phyloP scores from a whole-genome alignment of 2,888 invertebrate species.

The Standfussiana lucernea region DNA sequence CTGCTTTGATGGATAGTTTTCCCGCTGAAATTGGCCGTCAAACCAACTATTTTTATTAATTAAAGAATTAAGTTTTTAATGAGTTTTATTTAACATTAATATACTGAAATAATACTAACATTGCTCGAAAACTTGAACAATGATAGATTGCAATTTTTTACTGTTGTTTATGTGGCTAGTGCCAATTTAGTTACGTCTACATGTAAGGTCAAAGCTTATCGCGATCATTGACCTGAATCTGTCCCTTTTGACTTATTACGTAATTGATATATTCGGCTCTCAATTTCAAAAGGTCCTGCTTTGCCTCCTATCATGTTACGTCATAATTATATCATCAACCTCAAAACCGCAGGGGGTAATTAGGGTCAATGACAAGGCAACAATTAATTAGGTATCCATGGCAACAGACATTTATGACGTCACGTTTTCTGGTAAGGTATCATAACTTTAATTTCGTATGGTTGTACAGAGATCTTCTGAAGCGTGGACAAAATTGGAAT shows the following conservation, averaged over 20 bases:
- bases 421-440: neutral
- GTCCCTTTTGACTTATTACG: conserved; percentile 5
- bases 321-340: conserved; percentile 32
- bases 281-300: conserved; percentile 27
- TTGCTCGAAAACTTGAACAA: neutral
- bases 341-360: conserved; percentile 40
- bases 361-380: conserved; percentile 33
- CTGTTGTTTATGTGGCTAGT: neutral
- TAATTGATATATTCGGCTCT: conserved; percentile 20
- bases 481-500: neutral
- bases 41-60: neutral
- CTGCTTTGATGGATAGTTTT: no score
- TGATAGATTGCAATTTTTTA: neutral
- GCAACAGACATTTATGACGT: neutral
- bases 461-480: neutral
- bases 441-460: neutral
- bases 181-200: neutral
- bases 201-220: neutral
- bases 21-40: no score
- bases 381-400: conserved; percentile 32
- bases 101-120: no score
- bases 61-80: no score
- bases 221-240: conserved; percentile 2
- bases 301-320: conserved; percentile 15
- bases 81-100: no score